Evolutionary conservation across 2,888 invertebrate species (phyloP).

Genomic region (Petrolisthes manimaculis): DNA sequence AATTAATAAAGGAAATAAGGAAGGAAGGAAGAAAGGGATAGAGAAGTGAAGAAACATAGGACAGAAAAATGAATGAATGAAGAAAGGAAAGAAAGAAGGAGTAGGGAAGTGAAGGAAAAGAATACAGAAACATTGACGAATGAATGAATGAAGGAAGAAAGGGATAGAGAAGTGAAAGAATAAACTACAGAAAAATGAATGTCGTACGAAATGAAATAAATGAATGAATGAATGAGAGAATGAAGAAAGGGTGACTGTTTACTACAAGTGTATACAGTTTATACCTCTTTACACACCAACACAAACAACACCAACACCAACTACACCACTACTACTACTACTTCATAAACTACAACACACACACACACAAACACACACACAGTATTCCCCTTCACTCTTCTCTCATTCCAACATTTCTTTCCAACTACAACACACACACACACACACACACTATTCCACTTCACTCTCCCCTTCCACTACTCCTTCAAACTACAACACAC

Average conservation of each 20-base stretch:
- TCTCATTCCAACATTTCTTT: neutral
- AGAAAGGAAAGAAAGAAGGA: neutral
- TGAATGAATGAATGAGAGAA: neutral
- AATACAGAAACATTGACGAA: neutral
- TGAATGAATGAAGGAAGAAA: neutral
- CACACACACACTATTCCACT: neutral
- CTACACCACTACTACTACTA: neutral
- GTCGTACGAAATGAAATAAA: neutral
- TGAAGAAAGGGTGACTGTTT: neutral
- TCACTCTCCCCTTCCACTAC: neutral
- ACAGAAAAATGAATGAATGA: neutral
- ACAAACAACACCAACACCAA: neutral
- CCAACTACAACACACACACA: neutral
- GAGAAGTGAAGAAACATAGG: neutral
- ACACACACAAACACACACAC: constrained; percentile 1
- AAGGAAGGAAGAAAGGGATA: neutral
- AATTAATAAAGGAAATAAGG: neutral
- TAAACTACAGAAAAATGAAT: neutral
- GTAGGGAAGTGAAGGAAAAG: neutral
- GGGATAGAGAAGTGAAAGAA: neutral
- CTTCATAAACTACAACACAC: neutral
- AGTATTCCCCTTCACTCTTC: neutral
- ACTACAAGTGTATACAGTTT: neutral
- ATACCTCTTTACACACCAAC: neutral
- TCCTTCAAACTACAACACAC: neutral